phyloP scores from a whole-genome alignment of 2,113 vertebrate species.

The Oriolus oriolus region DNA sequence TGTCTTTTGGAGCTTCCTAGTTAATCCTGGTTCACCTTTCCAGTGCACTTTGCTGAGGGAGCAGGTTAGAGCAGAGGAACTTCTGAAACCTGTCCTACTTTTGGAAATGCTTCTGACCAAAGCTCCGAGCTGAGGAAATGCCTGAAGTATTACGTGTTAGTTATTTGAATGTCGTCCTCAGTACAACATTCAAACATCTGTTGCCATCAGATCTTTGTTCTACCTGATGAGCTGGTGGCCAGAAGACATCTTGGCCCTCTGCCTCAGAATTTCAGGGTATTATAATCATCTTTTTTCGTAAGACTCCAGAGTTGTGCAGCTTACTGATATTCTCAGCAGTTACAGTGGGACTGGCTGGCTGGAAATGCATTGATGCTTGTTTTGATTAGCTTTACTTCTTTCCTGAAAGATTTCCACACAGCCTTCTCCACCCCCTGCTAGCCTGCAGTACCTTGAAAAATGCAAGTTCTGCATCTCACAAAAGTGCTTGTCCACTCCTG shows the following conservation, averaged over 20 bases:
- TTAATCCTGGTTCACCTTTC: neutral
- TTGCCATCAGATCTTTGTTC: neutral
- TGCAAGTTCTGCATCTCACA: neutral
- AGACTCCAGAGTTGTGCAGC: neutral
- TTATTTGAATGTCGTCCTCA: neutral
- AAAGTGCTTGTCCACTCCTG: neutral
- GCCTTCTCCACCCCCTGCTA: neutral
- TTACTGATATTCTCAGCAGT: neutral
- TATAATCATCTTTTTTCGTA: neutral
- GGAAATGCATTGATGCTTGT: neutral
- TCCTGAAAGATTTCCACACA: neutral
- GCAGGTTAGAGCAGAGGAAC: neutral
- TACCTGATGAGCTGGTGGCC: neutral
- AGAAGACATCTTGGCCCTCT: neutral
- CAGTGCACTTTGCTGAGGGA: neutral
- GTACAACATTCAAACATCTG: too few species aligned
- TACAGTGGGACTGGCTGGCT: neutral
- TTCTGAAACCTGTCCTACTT: neutral
- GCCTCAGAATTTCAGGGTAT: neutral
- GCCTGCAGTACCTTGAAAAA: neutral
- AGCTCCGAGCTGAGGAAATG: neutral
- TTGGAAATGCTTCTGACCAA: neutral
- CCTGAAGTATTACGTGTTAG: neutral
- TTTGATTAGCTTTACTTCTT: neutral
- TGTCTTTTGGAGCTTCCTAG: neutral